Evolutionary conservation across 37 sponge, comb jelly and placozoan genomes (phyloP), one percentile per base, ranked within the genome.

Genomic region (Geodia barretti): DNA sequence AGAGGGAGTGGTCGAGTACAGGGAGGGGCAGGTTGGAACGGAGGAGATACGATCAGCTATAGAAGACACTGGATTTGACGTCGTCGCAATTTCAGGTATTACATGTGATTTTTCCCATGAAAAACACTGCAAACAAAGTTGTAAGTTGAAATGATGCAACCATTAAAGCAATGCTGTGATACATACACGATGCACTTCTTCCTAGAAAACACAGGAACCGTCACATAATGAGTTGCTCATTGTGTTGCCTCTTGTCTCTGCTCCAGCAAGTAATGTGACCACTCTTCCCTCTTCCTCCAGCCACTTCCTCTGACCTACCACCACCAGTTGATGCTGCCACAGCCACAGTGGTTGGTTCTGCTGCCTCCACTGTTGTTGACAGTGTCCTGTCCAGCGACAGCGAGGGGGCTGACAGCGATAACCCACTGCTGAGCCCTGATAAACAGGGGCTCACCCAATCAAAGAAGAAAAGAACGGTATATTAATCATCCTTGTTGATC

Each of bases 1-100:
- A 43, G 81, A 87, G 34, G 95, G 85, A 7, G 54, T 41, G 5
- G 82, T 94, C 35, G 70, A 79, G 58, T 90, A 86, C 64, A 72
- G 84, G 61, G 34, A 42, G 25, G 68, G 64, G 11, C 32, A 70
- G 39, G 60, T 83, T 34, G 36, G 64, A 4, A 23, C 29, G 4
- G 84, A 77, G 9, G 74, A 40, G 4, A 58, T 88, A 20, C 76
- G 30, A 39, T 42, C 70, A 54, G 66, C 79, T n/a, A 73, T 88
- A 4, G 86, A 72, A 29, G 84, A 78, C 31, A 71, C 61, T 73
- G 79, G 73, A 24, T 88, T 88, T 39, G 41, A 37, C n/a, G 89
- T 88, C 42, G 67, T 69, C 34, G 21, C 28, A 38, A n/a, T 79
- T 23, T 37, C 67, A n/a, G 80, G 70, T 66, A 41, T n/a, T n/a